Evolutionary conservation across 2,888 invertebrate genomes (phyloP).

Genomic region (Terebella lapidaria): DNA sequence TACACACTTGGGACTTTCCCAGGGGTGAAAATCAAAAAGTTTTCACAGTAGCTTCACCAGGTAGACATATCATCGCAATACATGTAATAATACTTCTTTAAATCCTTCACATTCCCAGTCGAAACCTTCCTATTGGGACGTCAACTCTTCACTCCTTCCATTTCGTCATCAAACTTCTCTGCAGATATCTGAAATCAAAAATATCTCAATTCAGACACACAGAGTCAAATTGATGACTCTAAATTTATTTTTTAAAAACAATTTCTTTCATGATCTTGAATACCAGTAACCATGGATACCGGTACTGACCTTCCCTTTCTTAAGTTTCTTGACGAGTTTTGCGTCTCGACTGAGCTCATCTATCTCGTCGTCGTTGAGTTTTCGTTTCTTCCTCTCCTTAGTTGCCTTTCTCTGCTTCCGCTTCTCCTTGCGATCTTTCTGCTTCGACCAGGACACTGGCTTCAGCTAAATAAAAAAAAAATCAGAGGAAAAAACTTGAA

Average conservation of each 20-base stretch:
- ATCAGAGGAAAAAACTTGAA: too few relatives aligned
- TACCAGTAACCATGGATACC: not conserved
- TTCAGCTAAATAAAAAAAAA: conserved; percentile 21
- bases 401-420: conserved; percentile 58
- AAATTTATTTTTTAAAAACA: too few relatives aligned
- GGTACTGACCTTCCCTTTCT: conserved; percentile 67
- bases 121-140: too few relatives aligned
- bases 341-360: conserved; percentile 62
- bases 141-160: not conserved
- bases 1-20: too few relatives aligned
- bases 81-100: too few relatives aligned
- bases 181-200: conserved; percentile 16
- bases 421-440: conserved; percentile 68
- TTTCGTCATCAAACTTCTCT: conserved; percentile 13
- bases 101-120: too few relatives aligned
- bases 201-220: not conserved
- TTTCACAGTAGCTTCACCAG: too few relatives aligned
- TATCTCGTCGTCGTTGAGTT: conserved; percentile 37
- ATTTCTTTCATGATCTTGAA: too few relatives aligned
- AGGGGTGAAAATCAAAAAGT: too few relatives aligned
- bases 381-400: conserved; percentile 32
- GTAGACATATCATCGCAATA: too few relatives aligned
- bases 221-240: not conserved
- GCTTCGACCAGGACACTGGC: conserved; percentile 58
- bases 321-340: conserved; percentile 77